Evolutionary conservation across 2,888 invertebrate species (phyloP).

Genomic region (Endotricha flammealis): DNA sequence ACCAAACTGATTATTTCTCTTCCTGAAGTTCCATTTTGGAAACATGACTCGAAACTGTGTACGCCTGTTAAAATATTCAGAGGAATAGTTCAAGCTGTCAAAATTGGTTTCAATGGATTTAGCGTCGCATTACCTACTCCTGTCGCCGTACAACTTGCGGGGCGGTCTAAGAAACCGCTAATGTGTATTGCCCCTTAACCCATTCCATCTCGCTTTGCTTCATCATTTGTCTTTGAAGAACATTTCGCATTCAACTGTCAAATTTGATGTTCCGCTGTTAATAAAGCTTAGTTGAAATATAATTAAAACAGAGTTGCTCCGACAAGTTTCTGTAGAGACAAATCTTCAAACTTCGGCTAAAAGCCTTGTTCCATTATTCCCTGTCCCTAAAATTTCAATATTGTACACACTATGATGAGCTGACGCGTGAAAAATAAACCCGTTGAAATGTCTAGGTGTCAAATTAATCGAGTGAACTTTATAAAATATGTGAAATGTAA

Average conservation of each 20-base stretch:
- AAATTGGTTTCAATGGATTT: no score
- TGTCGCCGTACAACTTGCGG: no score
- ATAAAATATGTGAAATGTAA: constrained; percentile 10
- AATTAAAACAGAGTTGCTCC: constrained; percentile 26
- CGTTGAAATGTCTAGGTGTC: constrained; percentile 5
- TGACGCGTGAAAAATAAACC: constrained; percentile 6
- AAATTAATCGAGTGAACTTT: constrained; percentile 9
- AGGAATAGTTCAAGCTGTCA: no score
- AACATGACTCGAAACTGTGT: no score
- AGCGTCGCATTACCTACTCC: no score
- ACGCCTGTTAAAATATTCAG: no score
- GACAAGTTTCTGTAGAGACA: constrained; percentile 17
- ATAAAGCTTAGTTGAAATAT: constrained; percentile 36
- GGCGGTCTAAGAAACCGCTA: no score
- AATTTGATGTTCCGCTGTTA: constrained; percentile 44
- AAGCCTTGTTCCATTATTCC: constrained; percentile 7
- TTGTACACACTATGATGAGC: constrained; percentile 1
- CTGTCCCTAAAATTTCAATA: constrained; percentile 1
- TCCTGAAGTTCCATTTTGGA: no score
- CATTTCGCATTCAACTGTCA: constrained; percentile 45
- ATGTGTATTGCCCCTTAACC: neutral
- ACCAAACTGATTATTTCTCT: no score
- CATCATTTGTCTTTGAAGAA: constrained; percentile 35
- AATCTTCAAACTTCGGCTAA: constrained; percentile 14
- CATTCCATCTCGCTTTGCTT: neutral